Evolutionary conservation across 2,888 invertebrate species (phyloP), one percentile per base, ranked within the genome.

Genomic region (Oasisia sp.): DNA sequence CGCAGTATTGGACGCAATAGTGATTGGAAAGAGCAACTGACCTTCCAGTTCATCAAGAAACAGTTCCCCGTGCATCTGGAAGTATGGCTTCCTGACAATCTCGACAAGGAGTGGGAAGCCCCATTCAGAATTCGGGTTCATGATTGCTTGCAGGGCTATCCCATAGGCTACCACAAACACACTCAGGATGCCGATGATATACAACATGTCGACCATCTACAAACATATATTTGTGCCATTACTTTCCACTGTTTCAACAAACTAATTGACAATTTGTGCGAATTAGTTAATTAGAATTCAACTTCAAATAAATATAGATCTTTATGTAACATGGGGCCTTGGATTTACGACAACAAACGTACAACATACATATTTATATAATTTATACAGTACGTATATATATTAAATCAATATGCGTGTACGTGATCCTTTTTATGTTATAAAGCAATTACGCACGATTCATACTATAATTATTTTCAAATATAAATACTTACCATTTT

Each of bases 51-150:
- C 96, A 9, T 96, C 96, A 27, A 96, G 94, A 93, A 96, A 95
- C 7, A 96, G 94, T 92, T 94, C 96, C 32, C 97, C 97, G 93
- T 96, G 96, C 93, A 97, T 95, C 92, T 96, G 96, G 96, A 96
- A 97, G 94, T 96, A 96, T 0, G 96, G 95, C 32, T 95, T 95
- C 89, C 95, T 94, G 50, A 96, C 94, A 44, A 97, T 94, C 19
- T 95, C 94, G 92, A 93, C 94, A 4, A 95, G 91, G 0, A 96
- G 94, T 14, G 94, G 93, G 92, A 94, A 93, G 58, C 93, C 93
- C 19, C 95, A 93, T 8, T 94, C 94, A 8, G 95, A 94, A 93
- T 96, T 95, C 7, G 96, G 96, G 92, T 95, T 96, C 91, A 96
- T 93, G 58, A 96, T 95, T 90, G 96, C 95, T 93, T 96, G 95